Evolutionary conservation across 2,888 invertebrate genomes (phyloP).

Genomic region (Apamea monoglypha): DNA sequence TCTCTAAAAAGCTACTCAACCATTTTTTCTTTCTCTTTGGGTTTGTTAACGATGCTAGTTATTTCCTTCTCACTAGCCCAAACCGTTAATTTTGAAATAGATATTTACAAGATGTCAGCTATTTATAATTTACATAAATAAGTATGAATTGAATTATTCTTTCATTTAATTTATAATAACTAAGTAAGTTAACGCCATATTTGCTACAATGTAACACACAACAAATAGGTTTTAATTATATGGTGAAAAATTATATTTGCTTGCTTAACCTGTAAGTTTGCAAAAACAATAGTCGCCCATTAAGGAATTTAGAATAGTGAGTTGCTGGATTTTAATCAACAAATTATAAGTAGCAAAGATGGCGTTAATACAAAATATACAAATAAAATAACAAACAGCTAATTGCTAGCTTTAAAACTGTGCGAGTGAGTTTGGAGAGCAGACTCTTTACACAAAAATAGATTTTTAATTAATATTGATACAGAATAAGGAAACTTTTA

Average conservation of each 20-base stretch:
- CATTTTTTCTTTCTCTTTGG: not conserved
- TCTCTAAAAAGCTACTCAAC: not conserved
- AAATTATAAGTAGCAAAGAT: slow-evolving; percentile 22
- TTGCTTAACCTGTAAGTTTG: not conserved
- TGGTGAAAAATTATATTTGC: not conserved
- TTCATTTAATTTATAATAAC: slow-evolving; percentile 19
- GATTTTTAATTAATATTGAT: not conserved
- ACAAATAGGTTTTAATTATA: not conserved
- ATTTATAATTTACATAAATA: slow-evolving; percentile 54
- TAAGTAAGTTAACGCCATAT: slow-evolving; percentile 23
- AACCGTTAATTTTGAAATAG: slow-evolving; percentile 40
- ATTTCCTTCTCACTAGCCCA: slow-evolving; percentile 24
- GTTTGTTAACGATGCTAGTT: not conserved
- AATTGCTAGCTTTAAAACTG: slow-evolving; percentile 37
- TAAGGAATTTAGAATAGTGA: not conserved
- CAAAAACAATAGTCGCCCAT: not conserved
- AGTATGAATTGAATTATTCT: slow-evolving; percentile 41
- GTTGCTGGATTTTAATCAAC: not conserved
- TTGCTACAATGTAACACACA: slow-evolving; percentile 10
- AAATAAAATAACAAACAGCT: slow-evolving; percentile 26
- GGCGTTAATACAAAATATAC: slow-evolving; percentile 20
- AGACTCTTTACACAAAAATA: not conserved
- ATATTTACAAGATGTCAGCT: slow-evolving; percentile 58
- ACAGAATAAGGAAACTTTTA: not conserved
- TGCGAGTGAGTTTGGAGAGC: slow-evolving; percentile 16